These are phyloP conservation scores for Dendrophyllia cribrosa DNA, from an alignment of 64 coral and sea anemone genomes.

Conservation along the genomic window DNA sequence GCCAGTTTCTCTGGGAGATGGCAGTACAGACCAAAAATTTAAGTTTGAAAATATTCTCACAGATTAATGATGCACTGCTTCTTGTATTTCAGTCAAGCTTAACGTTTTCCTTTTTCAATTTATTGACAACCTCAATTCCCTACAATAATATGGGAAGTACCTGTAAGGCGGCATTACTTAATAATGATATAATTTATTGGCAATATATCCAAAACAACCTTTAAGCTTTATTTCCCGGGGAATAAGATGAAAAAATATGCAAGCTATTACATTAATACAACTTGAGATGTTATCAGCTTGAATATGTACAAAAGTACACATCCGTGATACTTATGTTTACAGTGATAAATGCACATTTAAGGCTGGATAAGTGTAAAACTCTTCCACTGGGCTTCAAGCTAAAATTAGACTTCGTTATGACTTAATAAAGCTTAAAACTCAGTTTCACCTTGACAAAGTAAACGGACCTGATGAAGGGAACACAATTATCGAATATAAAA, in stretches of 20 bases:
- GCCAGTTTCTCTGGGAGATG: neutral
- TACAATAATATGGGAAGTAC: neutral
- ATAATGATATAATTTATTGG: neutral
- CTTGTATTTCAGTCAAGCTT: too few relatives aligned
- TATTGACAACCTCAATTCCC: neutral
- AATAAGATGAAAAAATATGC: too few relatives aligned
- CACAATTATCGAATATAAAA: too few relatives aligned
- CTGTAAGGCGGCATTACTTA: neutral
- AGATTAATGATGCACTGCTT: neutral
- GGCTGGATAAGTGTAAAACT: neutral
- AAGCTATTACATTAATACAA: too few relatives aligned
- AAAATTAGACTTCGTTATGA: too few relatives aligned
- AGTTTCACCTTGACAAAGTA: too few relatives aligned
- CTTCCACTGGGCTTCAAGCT: neutral
- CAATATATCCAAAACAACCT: neutral
- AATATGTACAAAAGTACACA: neutral
- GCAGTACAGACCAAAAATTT: neutral
- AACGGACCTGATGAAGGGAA: too few relatives aligned
- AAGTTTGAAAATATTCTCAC: neutral
- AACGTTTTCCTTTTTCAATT: too few relatives aligned
- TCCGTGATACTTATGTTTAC: neutral
- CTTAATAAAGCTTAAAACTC: too few relatives aligned
- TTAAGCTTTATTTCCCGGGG: too few relatives aligned
- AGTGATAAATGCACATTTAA: too few relatives aligned
- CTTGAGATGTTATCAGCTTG: too few relatives aligned